Evolutionary conservation across 2,888 invertebrate species (phyloP).

Genomic region (Netelia virgata): DNA sequence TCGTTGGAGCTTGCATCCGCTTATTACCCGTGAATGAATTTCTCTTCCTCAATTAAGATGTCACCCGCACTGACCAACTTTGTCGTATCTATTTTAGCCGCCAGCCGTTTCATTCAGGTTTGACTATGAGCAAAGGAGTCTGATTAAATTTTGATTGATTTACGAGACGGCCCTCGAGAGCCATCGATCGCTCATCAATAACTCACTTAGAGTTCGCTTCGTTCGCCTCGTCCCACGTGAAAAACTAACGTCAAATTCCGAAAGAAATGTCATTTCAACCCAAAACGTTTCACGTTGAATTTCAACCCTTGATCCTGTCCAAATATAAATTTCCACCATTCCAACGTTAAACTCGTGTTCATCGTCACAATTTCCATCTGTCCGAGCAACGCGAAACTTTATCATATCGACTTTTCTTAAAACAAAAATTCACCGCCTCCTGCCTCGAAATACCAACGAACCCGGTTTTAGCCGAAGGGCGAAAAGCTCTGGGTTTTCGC

Average conservation of each 20-base stretch:
- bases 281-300: no score
- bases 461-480: slow-evolving; percentile 16
- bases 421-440: slow-evolving; percentile 53
- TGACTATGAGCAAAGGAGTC: background rate
- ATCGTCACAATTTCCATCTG: background rate
- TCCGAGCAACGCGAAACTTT: no score
- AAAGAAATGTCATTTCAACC: background rate
- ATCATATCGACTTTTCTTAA: slow-evolving; percentile 52
- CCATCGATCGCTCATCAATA: slow-evolving; percentile 51
- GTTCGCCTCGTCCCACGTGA: slow-evolving; percentile 5
- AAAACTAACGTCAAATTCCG: slow-evolving; percentile 1
- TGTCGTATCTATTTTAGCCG: background rate
- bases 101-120: background rate
- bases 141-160: slow-evolving; percentile 42
- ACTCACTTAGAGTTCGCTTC: slow-evolving; percentile 25
- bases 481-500: slow-evolving; percentile 14
- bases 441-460: slow-evolving; percentile 36
- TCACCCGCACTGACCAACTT: background rate
- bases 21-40: background rate
- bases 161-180: slow-evolving; percentile 17
- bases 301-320: background rate
- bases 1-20: background rate
- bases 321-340: background rate
- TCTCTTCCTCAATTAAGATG: background rate
- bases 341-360: background rate